Conservation (phyloP, 1,140 invertebrate species). For the Chironomus tepperi region DNA sequence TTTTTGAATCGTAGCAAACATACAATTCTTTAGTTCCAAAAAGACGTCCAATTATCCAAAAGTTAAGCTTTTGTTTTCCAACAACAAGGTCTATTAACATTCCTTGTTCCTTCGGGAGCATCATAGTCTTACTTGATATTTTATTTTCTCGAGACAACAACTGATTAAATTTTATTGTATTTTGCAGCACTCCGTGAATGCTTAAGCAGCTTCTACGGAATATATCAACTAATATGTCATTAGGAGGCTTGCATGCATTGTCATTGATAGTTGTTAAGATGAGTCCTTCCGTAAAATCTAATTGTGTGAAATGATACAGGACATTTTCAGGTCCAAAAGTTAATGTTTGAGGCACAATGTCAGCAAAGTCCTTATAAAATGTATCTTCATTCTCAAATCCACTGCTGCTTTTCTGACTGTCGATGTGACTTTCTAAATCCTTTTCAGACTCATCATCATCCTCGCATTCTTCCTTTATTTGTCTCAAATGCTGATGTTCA, state of each 20-base stretch:
- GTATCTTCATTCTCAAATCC: conserved; percentile 57
- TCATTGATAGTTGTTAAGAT: conserved; percentile 49
- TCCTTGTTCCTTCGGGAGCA: not conserved
- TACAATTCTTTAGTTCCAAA: conserved; percentile 60
- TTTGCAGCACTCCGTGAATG: conserved; percentile 60
- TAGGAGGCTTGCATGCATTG: conserved; percentile 29
- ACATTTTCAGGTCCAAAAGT: conserved; percentile 56
- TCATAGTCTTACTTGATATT: conserved; percentile 32
- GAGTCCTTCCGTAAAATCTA: conserved; percentile 56
- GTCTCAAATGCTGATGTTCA: conserved; percentile 32
- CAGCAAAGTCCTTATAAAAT: conserved; percentile 59
- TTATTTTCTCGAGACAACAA: conserved; percentile 25
- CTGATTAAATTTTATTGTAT: conserved; percentile 45
- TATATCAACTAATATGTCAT: conserved; percentile 48
- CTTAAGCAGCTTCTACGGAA: conserved; percentile 56
- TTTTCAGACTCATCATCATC: conserved; percentile 44
- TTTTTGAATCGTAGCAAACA: conserved; percentile 66
- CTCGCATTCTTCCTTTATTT: conserved; percentile 28
- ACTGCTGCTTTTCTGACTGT: conserved; percentile 51
- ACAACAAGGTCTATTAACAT: not conserved
- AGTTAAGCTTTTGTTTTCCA: conserved; percentile 28
- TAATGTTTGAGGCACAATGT: conserved; percentile 51
- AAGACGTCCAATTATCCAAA: conserved; percentile 40
- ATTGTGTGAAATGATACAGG: conserved; percentile 57
- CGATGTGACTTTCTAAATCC: conserved; percentile 45